These are phyloP conservation scores for Eidolon helvum DNA, from an alignment of 2,113 vertebrate genomes.

Conservation along the genomic window DNA sequence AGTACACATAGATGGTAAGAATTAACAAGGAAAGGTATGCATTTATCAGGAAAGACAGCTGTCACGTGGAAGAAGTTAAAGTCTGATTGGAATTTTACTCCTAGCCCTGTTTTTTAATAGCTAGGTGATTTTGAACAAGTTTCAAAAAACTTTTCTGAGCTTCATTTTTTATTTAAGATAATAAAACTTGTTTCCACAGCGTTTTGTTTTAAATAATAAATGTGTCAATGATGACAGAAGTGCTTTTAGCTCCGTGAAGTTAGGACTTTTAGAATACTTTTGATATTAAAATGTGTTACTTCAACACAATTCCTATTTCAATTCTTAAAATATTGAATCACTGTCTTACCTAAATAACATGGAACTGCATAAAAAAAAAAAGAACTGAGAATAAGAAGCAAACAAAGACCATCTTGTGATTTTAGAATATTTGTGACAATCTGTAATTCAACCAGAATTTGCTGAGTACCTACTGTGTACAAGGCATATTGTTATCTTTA, in stretches of 20 bases:
- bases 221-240: background rate
- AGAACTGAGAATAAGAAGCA: background rate
- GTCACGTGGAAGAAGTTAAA: background rate
- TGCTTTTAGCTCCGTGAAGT: background rate
- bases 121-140: background rate
- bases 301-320: background rate
- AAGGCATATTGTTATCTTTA: background rate
- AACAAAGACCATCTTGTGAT: background rate
- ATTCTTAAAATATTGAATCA: background rate
- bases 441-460: background rate
- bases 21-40: background rate
- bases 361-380: background rate
- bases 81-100: background rate
- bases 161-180: conserved; percentile 6
- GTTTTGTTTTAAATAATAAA: conserved; percentile 51
- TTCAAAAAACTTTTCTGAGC: background rate
- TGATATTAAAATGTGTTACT: conserved; percentile 3
- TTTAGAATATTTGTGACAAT: background rate
- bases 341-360: background rate
- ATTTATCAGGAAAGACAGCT: background rate
- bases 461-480: background rate
- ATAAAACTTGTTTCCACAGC: background rate
- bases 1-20: background rate
- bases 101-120: background rate
- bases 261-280: background rate